phyloP scores from a whole-genome alignment of 2,113 vertebrate species.

The Pimephales promelas region DNA sequence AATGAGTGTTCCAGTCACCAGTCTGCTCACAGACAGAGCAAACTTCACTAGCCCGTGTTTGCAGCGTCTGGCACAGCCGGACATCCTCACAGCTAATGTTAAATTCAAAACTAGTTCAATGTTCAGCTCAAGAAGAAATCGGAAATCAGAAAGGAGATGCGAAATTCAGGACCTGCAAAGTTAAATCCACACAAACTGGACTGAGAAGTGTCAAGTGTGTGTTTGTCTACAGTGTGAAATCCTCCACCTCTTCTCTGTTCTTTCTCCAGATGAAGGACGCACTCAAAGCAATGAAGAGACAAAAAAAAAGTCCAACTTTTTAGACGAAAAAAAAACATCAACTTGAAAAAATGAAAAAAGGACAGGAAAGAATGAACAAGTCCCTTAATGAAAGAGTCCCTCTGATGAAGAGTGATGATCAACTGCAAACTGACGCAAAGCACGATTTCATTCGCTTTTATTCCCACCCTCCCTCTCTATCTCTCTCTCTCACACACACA shows the following conservation, averaged over 20 bases:
- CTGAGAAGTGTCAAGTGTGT: not conserved
- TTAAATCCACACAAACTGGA: slow-evolving; percentile 28
- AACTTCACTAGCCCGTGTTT: slow-evolving; percentile 89
- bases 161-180: not conserved
- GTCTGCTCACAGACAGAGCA: slow-evolving; percentile 82
- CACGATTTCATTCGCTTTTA: not conserved
- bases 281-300: not conserved
- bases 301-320: not conserved
- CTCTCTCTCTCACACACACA: slow-evolving; percentile 1
- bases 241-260: not conserved
- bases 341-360: not conserved
- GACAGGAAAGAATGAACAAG: no score
- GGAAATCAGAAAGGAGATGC: not conserved
- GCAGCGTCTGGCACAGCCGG: slow-evolving; percentile 85
- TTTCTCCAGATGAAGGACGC: not conserved
- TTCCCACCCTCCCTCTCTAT: slow-evolving; percentile 39
- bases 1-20: slow-evolving; percentile 88
- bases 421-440: slow-evolving; percentile 36
- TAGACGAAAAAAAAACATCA: not conserved
- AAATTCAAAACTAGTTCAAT: not conserved
- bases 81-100: slow-evolving; percentile 74
- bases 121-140: not conserved
- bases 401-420: slow-evolving; percentile 5
- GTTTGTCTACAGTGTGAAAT: not conserved
- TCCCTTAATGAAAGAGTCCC: slow-evolving; percentile 6